phyloP scores from a whole-genome alignment of 2,797 vertebrate species.

The Ctenopoma multispine region DNA sequence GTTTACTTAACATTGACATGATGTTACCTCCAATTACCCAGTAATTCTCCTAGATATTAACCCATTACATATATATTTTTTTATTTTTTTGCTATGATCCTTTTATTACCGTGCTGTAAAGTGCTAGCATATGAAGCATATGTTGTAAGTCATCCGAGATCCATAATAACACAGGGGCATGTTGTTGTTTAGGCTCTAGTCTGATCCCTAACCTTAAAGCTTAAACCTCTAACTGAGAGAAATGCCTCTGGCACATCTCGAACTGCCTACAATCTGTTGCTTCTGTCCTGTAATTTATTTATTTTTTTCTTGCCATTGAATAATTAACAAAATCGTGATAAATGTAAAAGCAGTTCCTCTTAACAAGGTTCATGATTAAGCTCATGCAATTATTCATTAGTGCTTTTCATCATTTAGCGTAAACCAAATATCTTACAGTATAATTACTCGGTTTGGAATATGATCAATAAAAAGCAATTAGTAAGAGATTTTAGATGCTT shows the following conservation, averaged over 20 bases:
- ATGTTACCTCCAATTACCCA: no score
- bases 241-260: background rate
- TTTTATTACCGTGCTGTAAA: no score
- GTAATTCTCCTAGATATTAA: no score
- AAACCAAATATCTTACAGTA: constrained; percentile 42
- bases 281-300: background rate
- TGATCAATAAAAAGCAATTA: constrained; percentile 64
- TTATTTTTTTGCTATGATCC: no score
- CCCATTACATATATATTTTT: no score
- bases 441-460: constrained; percentile 49
- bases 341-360: constrained; percentile 1
- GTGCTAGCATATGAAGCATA: background rate
- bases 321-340: constrained; percentile 2
- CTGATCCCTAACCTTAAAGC: constrained; percentile 1
- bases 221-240: constrained; percentile 8
- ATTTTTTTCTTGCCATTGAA: background rate
- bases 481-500: constrained; percentile 42
- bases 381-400: constrained; percentile 24
- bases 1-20: no score
- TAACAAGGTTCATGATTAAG: constrained; percentile 13
- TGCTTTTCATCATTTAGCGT: constrained; percentile 32
- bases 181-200: background rate
- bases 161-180: background rate
- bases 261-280: background rate
- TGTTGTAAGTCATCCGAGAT: background rate